phyloP scores from a whole-genome alignment of 2,888 invertebrate species.

The Timandra comae region DNA sequence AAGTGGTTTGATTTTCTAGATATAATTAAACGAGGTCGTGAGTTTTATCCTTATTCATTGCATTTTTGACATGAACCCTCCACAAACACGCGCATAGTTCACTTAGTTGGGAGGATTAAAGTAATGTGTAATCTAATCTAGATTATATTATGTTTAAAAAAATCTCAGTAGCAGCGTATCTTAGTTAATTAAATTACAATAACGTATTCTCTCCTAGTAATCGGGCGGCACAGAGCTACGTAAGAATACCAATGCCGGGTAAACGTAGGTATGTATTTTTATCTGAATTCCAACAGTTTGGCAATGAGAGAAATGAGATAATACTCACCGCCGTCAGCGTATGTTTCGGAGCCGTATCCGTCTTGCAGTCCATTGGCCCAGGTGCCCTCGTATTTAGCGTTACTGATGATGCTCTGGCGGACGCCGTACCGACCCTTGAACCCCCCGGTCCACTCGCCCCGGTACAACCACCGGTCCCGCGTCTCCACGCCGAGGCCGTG shows the following conservation, averaged over 20 bases:
- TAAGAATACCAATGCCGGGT: conserved; percentile 56
- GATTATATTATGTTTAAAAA: too few relatives aligned
- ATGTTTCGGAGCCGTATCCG: conserved; percentile 99
- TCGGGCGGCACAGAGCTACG: conserved; percentile 26
- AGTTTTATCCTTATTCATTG: too few relatives aligned
- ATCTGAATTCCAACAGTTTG: conserved; percentile 52
- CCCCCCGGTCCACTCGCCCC: conserved; percentile 99
- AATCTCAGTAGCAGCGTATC: too few relatives aligned
- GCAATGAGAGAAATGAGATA: conserved; percentile 44
- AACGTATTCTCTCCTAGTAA: conserved; percentile 32
- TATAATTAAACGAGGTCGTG: too few relatives aligned
- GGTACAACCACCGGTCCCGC: conserved; percentile 97
- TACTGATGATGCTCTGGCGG: conserved; percentile 94
- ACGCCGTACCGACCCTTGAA: conserved; percentile 99
- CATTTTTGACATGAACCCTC: too few relatives aligned
- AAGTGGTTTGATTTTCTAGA: too few relatives aligned
- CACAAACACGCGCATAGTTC: too few relatives aligned
- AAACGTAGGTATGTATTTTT: conserved; percentile 57
- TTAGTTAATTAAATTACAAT: conserved; percentile 35
- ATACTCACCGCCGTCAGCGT: conserved; percentile 97
- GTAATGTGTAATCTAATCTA: too few relatives aligned
- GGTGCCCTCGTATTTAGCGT: conserved; percentile 97
- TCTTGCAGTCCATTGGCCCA: conserved; percentile 99
- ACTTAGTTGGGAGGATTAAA: too few relatives aligned
- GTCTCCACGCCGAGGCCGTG: conserved; percentile 99